These are phyloP conservation scores for Drosophila rellima DNA, from an alignment of 2,888 invertebrate genomes.

Conservation along the genomic window DNA sequence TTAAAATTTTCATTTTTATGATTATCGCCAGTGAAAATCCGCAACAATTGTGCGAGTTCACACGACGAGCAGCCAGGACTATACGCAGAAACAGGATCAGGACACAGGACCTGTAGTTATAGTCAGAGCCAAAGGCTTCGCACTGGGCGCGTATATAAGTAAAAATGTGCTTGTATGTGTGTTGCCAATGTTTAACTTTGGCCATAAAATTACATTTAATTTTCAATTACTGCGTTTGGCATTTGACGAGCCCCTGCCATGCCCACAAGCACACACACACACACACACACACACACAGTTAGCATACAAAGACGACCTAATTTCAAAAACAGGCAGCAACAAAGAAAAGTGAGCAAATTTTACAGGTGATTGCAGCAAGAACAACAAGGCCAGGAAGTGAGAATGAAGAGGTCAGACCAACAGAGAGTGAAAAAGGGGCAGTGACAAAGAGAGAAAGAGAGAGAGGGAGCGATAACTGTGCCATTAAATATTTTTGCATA, in stretches of 20 bases:
- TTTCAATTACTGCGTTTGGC: slow-evolving; percentile 73
- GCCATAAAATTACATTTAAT: slow-evolving; percentile 78
- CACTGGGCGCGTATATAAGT: slow-evolving; percentile 6
- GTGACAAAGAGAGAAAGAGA: not conserved
- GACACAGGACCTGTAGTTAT: slow-evolving; percentile 3
- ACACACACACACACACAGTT: not conserved
- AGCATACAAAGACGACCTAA: slow-evolving; percentile 38
- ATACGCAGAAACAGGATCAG: slow-evolving; percentile 8
- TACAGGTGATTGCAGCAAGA: slow-evolving; percentile 31
- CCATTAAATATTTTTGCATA: slow-evolving; percentile 50
- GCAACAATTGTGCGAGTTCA: slow-evolving; percentile 68
- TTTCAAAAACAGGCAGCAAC: slow-evolving; percentile 29
- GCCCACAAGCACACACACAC: slow-evolving; percentile 17
- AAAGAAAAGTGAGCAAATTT: slow-evolving; percentile 29
- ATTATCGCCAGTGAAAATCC: slow-evolving; percentile 73
- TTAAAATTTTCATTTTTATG: slow-evolving; percentile 79
- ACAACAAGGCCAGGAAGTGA: slow-evolving; percentile 1
- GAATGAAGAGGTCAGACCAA: not conserved
- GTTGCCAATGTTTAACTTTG: slow-evolving; percentile 66
- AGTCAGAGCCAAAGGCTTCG: slow-evolving; percentile 28
- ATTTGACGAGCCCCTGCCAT: slow-evolving; percentile 41
- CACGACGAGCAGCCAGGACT: slow-evolving; percentile 29
- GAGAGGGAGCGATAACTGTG: slow-evolving; percentile 23
- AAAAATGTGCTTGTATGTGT: slow-evolving; percentile 12
- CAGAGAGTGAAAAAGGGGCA: no score